Conservation (phyloP, 2,113 vertebrate genomes). For the Corythornis madagascariensis region DNA sequence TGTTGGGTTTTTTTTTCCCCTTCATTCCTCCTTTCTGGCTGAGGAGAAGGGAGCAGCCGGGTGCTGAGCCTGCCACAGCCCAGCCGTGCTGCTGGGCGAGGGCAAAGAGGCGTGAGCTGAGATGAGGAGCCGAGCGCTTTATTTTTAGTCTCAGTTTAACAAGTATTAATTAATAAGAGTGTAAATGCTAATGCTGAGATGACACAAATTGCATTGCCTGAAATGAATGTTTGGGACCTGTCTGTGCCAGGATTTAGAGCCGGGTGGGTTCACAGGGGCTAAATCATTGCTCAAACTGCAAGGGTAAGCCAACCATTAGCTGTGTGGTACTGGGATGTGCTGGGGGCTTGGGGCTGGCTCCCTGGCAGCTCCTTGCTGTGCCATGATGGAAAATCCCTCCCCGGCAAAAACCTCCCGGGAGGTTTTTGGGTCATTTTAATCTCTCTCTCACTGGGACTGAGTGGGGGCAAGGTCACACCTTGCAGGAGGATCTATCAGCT, state of each 20-base stretch:
- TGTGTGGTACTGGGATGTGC: background rate
- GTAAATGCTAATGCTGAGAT: constrained; percentile 11
- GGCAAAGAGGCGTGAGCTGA: constrained; percentile 23
- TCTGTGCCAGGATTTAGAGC: constrained; percentile 34
- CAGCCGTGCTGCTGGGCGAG: background rate
- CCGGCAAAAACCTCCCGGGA: background rate
- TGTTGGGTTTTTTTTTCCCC: no score
- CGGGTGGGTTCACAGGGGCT: background rate
- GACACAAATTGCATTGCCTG: constrained; percentile 29
- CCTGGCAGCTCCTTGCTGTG: background rate
- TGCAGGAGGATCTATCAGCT: background rate
- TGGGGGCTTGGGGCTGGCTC: background rate
- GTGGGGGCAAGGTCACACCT: rapidly evolving
- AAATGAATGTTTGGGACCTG: constrained; percentile 28
- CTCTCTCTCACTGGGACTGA: rapidly evolving
- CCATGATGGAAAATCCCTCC: background rate
- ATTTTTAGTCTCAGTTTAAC: constrained; percentile 50
- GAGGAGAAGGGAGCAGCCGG: background rate
- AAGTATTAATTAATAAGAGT: constrained; percentile 60
- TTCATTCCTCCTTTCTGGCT: background rate
- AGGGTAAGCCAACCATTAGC: background rate
- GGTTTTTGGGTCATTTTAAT: background rate
- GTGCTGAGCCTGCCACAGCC: background rate
- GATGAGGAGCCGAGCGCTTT: background rate
- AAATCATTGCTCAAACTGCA: constrained; percentile 12